phyloP scores from a whole-genome alignment of 35 echinoderm and acorn worm genomes.

The Holothuria glaberrima region DNA sequence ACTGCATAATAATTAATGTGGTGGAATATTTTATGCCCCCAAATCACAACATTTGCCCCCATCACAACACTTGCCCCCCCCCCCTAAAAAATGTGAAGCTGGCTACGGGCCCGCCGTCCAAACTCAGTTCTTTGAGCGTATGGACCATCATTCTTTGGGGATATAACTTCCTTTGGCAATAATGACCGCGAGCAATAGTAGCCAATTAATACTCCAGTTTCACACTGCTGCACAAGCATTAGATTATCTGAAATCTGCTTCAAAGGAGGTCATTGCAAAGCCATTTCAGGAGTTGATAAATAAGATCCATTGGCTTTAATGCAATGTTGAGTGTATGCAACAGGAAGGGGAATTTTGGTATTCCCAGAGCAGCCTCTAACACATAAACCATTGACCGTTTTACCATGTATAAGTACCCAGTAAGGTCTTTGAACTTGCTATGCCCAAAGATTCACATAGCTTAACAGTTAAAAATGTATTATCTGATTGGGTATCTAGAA shows the following conservation, averaged over 20 bases:
- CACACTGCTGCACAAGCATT: not conserved
- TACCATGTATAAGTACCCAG: not conserved
- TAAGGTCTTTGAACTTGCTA: not conserved
- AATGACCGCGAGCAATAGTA: not conserved
- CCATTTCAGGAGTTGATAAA: not conserved
- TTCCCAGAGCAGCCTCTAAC: not conserved
- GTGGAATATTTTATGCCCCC: too few relatives aligned
- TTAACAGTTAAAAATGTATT: not conserved
- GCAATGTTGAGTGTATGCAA: not conserved
- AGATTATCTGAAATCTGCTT: not conserved
- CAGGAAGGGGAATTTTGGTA: not conserved
- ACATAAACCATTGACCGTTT: not conserved
- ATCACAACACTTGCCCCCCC: too few relatives aligned
- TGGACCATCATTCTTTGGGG: not conserved
- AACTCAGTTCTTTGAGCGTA: not conserved
- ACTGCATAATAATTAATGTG: too few relatives aligned
- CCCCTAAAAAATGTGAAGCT: too few relatives aligned
- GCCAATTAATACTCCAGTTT: conserved; percentile 6
- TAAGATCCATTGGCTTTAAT: not conserved
- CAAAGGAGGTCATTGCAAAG: not conserved
- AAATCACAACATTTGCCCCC: too few relatives aligned
- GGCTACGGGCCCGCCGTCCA: too few relatives aligned
- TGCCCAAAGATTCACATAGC: not conserved
- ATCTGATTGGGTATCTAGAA: not conserved
- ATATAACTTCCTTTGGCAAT: not conserved